Percentiles rank a stretch among this genome's conserved stretches.
phyloP scores from a whole-genome alignment of 2,113 vertebrate genomes.

The Platanista minor region DNA sequence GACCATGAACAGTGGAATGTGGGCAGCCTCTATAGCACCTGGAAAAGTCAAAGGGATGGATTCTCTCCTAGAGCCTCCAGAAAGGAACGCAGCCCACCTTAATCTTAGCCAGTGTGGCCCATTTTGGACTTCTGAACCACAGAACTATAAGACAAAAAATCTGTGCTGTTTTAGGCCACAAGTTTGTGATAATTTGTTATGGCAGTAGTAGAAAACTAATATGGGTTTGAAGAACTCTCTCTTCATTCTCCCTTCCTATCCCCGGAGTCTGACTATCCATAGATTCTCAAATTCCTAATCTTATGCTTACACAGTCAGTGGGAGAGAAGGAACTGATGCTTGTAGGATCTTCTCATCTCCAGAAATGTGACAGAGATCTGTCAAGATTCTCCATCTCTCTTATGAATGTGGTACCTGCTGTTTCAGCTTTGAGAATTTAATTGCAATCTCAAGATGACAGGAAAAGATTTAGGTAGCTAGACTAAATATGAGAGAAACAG shows the following conservation, averaged over 20 bases:
- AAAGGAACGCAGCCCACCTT: neutral
- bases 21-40: neutral
- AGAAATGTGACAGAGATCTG: neutral
- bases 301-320: neutral
- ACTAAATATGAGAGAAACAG: neutral
- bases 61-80: neutral
- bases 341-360: neutral
- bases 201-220: neutral
- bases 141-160: neutral
- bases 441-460: neutral
- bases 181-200: neutral
- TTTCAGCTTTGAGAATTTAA: neutral
- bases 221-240: neutral
- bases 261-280: neutral
- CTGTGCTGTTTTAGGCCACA: neutral
- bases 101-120: neutral
- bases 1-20: neutral
- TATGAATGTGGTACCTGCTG: neutral
- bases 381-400: neutral
- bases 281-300: neutral
- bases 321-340: neutral
- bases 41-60: neutral
- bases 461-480: neutral
- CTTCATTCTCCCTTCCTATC: neutral
- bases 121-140: neutral